phyloP scores from a whole-genome alignment of 1,140 invertebrate genomes.

The Diorhabda carinulata region DNA sequence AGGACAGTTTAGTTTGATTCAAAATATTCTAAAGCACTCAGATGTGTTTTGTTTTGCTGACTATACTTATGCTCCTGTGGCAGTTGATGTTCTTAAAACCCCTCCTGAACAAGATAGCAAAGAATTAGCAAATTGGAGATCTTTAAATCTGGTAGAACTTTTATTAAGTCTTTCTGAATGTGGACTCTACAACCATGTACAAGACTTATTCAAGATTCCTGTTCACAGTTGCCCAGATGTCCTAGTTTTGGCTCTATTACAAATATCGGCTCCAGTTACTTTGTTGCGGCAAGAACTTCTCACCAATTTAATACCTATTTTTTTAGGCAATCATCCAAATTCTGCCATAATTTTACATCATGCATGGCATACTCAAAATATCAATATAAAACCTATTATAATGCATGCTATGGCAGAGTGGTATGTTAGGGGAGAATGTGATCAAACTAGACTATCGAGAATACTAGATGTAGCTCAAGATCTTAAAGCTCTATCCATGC shows the following conservation, averaged over 20 bases:
- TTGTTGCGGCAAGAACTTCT: conserved; percentile 79
- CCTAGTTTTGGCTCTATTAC: conserved; percentile 79
- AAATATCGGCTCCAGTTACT: conserved; percentile 74
- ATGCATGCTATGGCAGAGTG: conserved; percentile 98
- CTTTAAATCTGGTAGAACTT: conserved; percentile 84
- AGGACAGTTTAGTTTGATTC: conserved; percentile 85
- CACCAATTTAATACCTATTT: conserved; percentile 81
- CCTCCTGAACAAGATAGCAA: conserved; percentile 90
- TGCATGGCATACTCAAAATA: conserved; percentile 81
- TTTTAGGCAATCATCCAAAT: conserved; percentile 92
- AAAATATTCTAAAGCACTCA: conserved; percentile 81
- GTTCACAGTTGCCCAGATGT: conserved; percentile 92
- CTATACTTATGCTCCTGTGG: conserved; percentile 78
- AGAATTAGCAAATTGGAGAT: conserved; percentile 88
- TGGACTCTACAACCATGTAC: conserved; percentile 74
- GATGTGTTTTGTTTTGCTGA: conserved; percentile 95
- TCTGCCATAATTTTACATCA: conserved; percentile 89
- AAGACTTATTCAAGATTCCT: conserved; percentile 90
- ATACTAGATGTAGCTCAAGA: conserved; percentile 98
- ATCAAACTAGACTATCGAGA: conserved; percentile 87
- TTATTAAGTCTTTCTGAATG: conserved; percentile 82
- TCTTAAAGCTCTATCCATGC: conserved; percentile 86
- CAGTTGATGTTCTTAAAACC: conserved; percentile 86
- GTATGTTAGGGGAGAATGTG: conserved; percentile 87
- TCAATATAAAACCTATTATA: conserved; percentile 76